Evolutionary conservation across 2,888 invertebrate species (phyloP), one percentile per base, ranked within the genome.

Genomic region (Acanthacorydalis orientalis): DNA sequence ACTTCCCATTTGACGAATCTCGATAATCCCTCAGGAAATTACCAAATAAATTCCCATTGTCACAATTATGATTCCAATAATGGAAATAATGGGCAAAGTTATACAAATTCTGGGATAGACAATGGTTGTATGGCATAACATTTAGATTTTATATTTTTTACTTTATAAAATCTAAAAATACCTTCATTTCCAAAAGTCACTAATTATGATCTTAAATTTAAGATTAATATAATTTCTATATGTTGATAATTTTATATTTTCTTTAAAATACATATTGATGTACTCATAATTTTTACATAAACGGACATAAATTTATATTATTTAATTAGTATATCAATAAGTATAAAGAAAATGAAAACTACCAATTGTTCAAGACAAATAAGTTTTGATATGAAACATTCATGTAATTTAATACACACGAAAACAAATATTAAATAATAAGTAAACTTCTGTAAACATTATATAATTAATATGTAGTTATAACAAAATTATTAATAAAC

Each of bases 101-200:
- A 73, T 58, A 68, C 66, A 56, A 72, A 65, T 60, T 56, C 61
- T 38, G 73, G 71, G 56, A 67, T 75, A 54, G 76, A 76, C 59
- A 77, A 75, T 57, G 75, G 76, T 51, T 77, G 77, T 60, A 74
- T 77, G 65, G 77, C 76, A 58, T 77, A 72, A 68, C 49, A 23
- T 45, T 45, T 45, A 37, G 11, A 35, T 35, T 14, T 23, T 45
- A 31, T n/a, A 23, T 23, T 23, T 23, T 23, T n/a, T n/a, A n/a
- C n/a, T n/a, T n/a, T n/a, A n/a, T 4, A 23, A 23, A 23, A 23
- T 23, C 23, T 4, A 23, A 23, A 23, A 23, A 23, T 23, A 23
- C 6, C 6, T 23, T 23, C 23, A 23, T 23, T 23, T 23, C 23
- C 23, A 23, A 23, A 23, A 23, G 23, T 23, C 23, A 23, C 23